Base-by-base conservation (phyloP, 2,797 vertebrate genomes). In the Labeo calbasu region DNA sequence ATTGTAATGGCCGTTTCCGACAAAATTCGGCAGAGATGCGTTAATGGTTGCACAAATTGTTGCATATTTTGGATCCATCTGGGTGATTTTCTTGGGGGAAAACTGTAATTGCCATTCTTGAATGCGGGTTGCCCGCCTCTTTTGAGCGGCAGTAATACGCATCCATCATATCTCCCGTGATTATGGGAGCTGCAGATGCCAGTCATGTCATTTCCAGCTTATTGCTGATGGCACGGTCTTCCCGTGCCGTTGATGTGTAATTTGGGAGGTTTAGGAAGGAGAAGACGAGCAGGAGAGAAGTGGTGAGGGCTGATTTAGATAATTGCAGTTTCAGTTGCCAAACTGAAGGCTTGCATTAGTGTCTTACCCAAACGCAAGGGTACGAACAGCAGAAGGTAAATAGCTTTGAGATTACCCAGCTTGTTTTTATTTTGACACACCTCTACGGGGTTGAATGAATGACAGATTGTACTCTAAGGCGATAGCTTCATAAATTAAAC, bases 1-100 rank as follows among this genome's bases (percentile, higher is more conserved):
- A 89, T 88, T 90, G 90, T 93, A 94, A 95, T 94, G 91, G 92
- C 91, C 88, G 85, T 92, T 68, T 85, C 90, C 91, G 92, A 90
- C 89, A 88, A 92, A 92, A 90, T 86, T 91, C 70, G 89, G 91
- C 92, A 91, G 91, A 89, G 91, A 87, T 90, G 82, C 91, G 91
- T 92, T 94, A 95, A 94, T 93, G 91, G 92, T 90, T 90, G 92
- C 92, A 93, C 91, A 93, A 93, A 93, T 92, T 93, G 90, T 91
- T 92, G 92, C 91, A 89, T 91, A 92, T 94, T 94, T 93, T 90
- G 92, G 91, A 91, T 91, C 91, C 91, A 94, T 95, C 92, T 93
- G 90, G 89, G 88, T 89, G 66, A 90, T 93, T 94, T 94, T 92
- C 93, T 91, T 91, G 73, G 84, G 90, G 90, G 88, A 88, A 91